These are phyloP conservation scores for Oreochromis mossambicus DNA, from an alignment of 2,797 vertebrate genomes.

Conservation along the genomic window DNA sequence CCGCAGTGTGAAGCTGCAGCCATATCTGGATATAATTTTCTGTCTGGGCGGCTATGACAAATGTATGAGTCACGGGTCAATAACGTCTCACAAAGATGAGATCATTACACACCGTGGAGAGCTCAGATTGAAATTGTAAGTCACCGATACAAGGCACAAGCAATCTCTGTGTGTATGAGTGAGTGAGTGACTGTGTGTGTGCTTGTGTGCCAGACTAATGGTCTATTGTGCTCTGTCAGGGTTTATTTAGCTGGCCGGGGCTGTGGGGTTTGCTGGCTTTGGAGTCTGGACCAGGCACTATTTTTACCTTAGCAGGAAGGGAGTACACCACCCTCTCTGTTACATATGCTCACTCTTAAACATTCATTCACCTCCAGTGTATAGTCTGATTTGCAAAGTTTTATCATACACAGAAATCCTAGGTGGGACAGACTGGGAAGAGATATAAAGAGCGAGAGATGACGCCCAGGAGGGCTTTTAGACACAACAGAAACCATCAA, in stretches of 20 bases:
- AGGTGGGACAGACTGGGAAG: not conserved
- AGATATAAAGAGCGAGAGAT: slow-evolving; percentile 1
- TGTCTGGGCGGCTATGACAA: slow-evolving; percentile 56
- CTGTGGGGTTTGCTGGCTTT: slow-evolving; percentile 37
- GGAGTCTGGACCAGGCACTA: slow-evolving; percentile 49
- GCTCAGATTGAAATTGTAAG: slow-evolving; percentile 60
- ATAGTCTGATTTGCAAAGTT: not conserved
- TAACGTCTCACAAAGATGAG: slow-evolving; percentile 63
- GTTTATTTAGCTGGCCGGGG: slow-evolving; percentile 58
- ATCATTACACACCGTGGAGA: slow-evolving; percentile 58
- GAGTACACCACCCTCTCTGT: slow-evolving; percentile 26
- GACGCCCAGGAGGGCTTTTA: not conserved
- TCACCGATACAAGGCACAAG: slow-evolving; percentile 38
- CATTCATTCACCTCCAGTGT: slow-evolving; percentile 7
- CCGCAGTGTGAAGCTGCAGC: slow-evolving; percentile 15
- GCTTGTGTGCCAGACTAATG: slow-evolving; percentile 49
- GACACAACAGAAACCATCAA: not conserved
- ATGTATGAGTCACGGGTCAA: slow-evolving; percentile 67
- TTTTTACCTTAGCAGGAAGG: slow-evolving; percentile 64
- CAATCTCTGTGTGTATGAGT: slow-evolving; percentile 11
- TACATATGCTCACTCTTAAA: slow-evolving; percentile 13
- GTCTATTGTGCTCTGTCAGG: slow-evolving; percentile 62
- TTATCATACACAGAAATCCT: not conserved
- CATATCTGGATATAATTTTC: slow-evolving; percentile 56
- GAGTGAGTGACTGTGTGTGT: slow-evolving; percentile 1